phyloP scores from a whole-genome alignment of 2,113 vertebrate species.

The Catharus bicknelli region DNA sequence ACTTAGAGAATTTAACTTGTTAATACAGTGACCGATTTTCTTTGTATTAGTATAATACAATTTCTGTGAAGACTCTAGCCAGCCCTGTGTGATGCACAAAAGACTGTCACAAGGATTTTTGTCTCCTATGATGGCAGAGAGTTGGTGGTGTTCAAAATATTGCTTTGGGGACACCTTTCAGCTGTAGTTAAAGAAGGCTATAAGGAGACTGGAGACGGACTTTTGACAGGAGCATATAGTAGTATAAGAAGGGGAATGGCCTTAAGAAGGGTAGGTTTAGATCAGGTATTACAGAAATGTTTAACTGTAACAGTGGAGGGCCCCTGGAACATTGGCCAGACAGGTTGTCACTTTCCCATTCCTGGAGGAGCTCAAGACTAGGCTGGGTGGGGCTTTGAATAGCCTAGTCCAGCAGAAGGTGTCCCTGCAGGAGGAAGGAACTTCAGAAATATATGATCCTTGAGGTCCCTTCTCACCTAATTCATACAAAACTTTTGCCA shows the following conservation, averaged over 20 bases:
- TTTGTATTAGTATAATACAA: neutral
- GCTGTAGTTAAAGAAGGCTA: neutral
- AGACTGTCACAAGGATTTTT: neutral
- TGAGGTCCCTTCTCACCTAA: neutral
- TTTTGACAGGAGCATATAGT: neutral
- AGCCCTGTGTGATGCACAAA: neutral
- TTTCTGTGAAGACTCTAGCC: neutral
- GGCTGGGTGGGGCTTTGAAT: neutral
- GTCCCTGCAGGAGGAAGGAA: neutral
- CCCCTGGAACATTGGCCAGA: neutral
- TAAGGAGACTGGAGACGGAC: neutral
- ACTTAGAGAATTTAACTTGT: neutral
- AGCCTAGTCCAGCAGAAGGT: neutral
- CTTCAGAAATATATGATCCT: neutral
- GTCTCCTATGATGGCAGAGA: neutral
- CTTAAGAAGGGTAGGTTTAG: neutral
- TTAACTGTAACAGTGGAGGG: neutral
- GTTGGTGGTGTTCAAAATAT: neutral
- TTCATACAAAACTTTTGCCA: neutral
- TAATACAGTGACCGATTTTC: neutral
- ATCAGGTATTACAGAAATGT: neutral
- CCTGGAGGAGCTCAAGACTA: neutral
- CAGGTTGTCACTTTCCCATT: fast-evolving
- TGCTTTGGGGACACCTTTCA: neutral
- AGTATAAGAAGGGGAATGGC: too few relatives aligned